These are phyloP conservation scores for Turritopsis rubra DNA, from an alignment of 30 jellyfish, hydroid and myxozoan species.

Conservation along the genomic window DNA sequence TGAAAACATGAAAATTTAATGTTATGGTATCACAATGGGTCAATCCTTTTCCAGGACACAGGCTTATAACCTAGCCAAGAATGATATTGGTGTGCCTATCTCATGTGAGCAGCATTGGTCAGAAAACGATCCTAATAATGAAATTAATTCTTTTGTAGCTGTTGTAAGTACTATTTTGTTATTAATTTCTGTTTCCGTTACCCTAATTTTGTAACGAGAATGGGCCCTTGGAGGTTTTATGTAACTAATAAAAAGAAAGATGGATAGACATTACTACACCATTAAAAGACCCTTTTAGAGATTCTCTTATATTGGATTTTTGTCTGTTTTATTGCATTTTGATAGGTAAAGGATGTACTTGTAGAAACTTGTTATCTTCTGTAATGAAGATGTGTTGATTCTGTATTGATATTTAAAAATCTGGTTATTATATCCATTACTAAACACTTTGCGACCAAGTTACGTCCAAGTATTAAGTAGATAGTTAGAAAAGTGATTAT, in stretches of 20 bases:
- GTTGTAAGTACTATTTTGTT: not conserved
- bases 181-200: not conserved
- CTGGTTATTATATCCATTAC: not conserved
- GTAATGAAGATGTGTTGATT: no score
- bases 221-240: no score
- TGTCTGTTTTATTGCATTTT: no score
- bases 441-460: no score
- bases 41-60: not conserved
- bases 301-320: no score
- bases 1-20: not conserved
- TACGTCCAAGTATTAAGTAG: no score
- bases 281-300: no score
- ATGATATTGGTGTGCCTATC: not conserved
- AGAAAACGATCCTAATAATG: not conserved
- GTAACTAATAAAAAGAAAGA: no score
- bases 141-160: not conserved
- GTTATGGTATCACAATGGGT: not conserved
- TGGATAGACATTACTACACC: no score
- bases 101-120: not conserved
- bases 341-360: no score
- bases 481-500: not conserved
- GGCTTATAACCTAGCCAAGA: not conserved
- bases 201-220: not conserved
- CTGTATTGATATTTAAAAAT: no score
- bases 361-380: no score